A percentile compares a stretch with the other conserved stretches of the same genome.
Evolutionary conservation across 1,140 invertebrate genomes (phyloP).

Genomic region (Drosophila burlai): DNA sequence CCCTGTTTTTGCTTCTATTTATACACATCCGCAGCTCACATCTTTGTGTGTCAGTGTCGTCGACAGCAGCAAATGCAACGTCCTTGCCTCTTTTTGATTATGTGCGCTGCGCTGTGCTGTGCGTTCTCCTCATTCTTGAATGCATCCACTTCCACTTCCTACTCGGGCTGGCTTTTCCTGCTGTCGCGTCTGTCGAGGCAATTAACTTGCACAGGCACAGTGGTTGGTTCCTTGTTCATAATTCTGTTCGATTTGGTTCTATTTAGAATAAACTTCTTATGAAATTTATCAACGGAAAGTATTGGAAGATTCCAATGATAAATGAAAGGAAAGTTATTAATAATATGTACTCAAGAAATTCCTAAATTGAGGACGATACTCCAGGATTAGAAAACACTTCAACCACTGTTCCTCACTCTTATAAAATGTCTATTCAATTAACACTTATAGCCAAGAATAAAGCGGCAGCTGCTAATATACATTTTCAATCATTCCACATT

Average conservation of each 20-base stretch:
- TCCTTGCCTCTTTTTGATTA: conserved; percentile 36
- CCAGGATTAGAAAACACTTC: accelerated
- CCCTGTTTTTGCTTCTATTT: conserved; percentile 31
- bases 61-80: conserved; percentile 33
- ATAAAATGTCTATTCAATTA: conserved; percentile 20
- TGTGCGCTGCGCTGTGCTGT: conserved; percentile 13
- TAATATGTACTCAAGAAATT: no score
- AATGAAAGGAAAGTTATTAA: no score
- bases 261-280: no score
- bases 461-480: conserved; percentile 35
- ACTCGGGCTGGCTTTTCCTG: conserved; percentile 41
- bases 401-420: conserved; percentile 1
- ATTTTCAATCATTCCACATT: conserved; percentile 36
- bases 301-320: not conserved
- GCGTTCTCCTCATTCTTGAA: conserved; percentile 14
- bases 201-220: conserved; percentile 34
- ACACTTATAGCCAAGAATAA: conserved; percentile 28
- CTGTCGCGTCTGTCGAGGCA: conserved; percentile 37
- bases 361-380: not conserved
- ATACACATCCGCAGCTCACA: conserved; percentile 30
- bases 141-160: conserved; percentile 43
- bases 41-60: conserved; percentile 48
- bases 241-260: not conserved
- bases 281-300: not conserved
- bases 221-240: not conserved